Base-by-base conservation (phyloP, 2,888 invertebrate species). In the Cremastinae sp. region DNA sequence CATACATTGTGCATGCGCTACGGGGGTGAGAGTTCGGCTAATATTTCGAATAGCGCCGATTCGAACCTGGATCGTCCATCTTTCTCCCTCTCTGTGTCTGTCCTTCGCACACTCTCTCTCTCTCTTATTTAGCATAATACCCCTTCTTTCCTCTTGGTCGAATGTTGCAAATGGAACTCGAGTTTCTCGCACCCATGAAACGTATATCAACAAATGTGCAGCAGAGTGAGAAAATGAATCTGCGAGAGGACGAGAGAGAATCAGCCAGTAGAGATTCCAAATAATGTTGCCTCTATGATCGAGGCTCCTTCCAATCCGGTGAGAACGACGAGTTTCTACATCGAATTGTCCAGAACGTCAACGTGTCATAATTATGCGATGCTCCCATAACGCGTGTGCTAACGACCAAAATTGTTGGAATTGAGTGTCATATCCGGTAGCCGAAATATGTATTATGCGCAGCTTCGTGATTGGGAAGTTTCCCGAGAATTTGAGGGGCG, bases 11-110 rank as follows among this genome's bases (percentile, higher is more conserved):
- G 74, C 78, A 78, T 65, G 72, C 73, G 77, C 74, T 77, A 65
- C 56, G 75, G 79, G 82, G 78, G 79, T 28, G 28, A 5, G 28
- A 28, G 28, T 80, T 80, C 78, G 73, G 83, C 81, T 87, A 85
- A 87, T 88, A 87, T 88, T 87, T 87, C 85, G 86, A 83, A 85
- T 85, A 86, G 86, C 84, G 84, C 85, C 83, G 85, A 85, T 85
- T 84, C 79, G 78, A 75, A 74, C 73, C 69, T n/a, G 20, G 37
- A 16, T 62, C 64, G 49, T 16, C 10, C 39, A 53, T 53, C 39
- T 41, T 39, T 18, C 39, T 41, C 70, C 37, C 58, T 55, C 37
- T 64, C n/a, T 35, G 39, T 28, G 28, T 43, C 56, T 62, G 56
- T 61, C 45, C 49, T 12, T 51, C 55, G 37, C 20, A 1, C 41